Evolutionary conservation across 2,113 vertebrate genomes (phyloP).

Genomic region (Poecilia latipinna): DNA sequence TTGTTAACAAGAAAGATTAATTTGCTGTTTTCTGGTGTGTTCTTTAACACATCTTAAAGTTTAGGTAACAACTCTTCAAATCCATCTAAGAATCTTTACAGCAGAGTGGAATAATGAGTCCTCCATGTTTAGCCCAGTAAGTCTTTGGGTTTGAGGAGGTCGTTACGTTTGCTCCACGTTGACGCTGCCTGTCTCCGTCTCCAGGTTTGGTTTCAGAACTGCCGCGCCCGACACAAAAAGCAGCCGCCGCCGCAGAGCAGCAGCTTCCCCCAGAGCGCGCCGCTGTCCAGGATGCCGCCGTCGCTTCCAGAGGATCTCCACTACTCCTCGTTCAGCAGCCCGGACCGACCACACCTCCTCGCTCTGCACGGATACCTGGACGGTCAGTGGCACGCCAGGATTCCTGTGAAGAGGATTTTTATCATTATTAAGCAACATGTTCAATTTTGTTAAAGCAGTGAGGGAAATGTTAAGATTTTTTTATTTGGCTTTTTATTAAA

Average conservation of each 20-base stretch:
- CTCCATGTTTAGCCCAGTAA: too few relatives aligned
- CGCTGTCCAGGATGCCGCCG: conserved; percentile 86
- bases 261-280: conserved; percentile 83
- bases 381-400: conserved; percentile 76
- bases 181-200: conserved; percentile 9
- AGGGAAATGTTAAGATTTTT: neutral
- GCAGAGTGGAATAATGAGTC: too few relatives aligned
- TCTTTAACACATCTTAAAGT: neutral
- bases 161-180: neutral
- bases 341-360: conserved; percentile 89
- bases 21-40: neutral
- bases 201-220: conserved; percentile 99
- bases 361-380: conserved; percentile 93
- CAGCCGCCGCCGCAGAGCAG: conserved; percentile 85
- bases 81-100: too few relatives aligned
- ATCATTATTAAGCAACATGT: neutral
- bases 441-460: too few relatives aligned
- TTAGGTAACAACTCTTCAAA: neutral
- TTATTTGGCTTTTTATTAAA: neutral
- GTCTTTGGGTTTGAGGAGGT: neutral
- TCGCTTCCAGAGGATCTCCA: conserved; percentile 88
- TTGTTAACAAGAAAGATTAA: neutral
- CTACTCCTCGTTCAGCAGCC: conserved; percentile 89
- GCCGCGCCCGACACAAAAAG: conserved; percentile 96
- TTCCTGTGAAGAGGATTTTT: neutral